Base-by-base conservation (phyloP, 2,888 invertebrate genomes). In the Ochlodes sylvanus region DNA sequence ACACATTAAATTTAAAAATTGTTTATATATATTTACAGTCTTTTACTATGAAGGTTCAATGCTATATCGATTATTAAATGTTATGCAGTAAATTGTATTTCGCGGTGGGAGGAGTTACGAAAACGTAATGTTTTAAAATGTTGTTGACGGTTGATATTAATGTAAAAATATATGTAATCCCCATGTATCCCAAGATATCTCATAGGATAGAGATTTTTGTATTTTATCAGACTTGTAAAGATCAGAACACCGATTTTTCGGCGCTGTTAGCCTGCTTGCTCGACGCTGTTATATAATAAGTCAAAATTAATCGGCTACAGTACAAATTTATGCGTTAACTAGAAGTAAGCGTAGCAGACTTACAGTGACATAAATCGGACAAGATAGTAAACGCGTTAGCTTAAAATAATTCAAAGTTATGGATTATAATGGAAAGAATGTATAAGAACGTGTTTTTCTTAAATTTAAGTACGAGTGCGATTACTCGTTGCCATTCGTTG, bases 101-200 rank as follows among this genome's bases (percentile, higher is more conserved):
- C 34, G 56, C 14, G 64, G 47, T 34, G 44, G 47, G 44, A 66
- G 32, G 55, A 34, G 57, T 55, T 61, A 57, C 47, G 70, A 38
- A 44, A 21, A 57, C 50, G 69, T 64, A 80, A 82, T 80, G 83
- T 84, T 87, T 84, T 80, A 79, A 80, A 84, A 81, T 82, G 87
- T 90, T 92, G 90, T 92, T 91, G 79, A 90, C 75, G 83, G 84
- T 91, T 91, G 82, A 84, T 77, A 80, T 84, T 77, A 74, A 81
- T 84, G 82, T 85, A 86, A 83, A 83, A 86, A 84, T 88, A 82
- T 90, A 89, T 91, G 84, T 90, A 89, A 85, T 85, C 88, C 83
- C 75, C 77, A 80, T 82, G 76, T 85, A 86, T 83, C 83, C 85
- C 85, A 80, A 80, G 77, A 75, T 79, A 80, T 77, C 79, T 78